Evolutionary conservation across 2,797 vertebrate genomes (phyloP).

Genomic region (Neosilurus mollespiculum): DNA sequence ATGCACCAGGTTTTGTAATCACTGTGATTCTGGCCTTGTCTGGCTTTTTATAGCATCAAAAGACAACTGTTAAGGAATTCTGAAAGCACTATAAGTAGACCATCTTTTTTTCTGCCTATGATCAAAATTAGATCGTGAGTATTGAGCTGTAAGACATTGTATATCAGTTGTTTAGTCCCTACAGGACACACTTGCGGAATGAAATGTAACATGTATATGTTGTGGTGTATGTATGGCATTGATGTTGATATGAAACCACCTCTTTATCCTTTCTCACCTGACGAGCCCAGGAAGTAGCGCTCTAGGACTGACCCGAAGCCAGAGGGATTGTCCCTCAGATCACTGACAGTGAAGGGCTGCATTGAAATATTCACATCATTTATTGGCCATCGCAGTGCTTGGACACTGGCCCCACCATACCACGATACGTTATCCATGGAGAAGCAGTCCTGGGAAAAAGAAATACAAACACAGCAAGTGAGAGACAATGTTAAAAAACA

Average conservation of each 20-base stretch:
- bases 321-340: slow-evolving; percentile 72
- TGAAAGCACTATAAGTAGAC: slow-evolving; percentile 62
- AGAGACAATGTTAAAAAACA: not conserved
- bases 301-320: slow-evolving; percentile 85
- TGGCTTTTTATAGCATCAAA: slow-evolving; percentile 71
- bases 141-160: not conserved
- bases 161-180: not conserved
- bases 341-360: slow-evolving; percentile 79
- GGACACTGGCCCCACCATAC: slow-evolving; percentile 83
- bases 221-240: not conserved
- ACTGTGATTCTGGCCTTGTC: slow-evolving; percentile 58
- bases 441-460: slow-evolving; percentile 81
- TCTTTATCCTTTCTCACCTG: slow-evolving; percentile 70
- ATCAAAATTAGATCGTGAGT: slow-evolving; percentile 15
- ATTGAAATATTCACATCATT: slow-evolving; percentile 75
- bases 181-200: not conserved
- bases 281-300: slow-evolving; percentile 86
- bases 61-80: slow-evolving; percentile 67
- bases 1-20: slow-evolving; percentile 68
- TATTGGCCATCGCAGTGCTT: slow-evolving; percentile 83
- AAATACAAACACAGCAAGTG: not conserved
- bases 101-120: slow-evolving; percentile 67
- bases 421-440: slow-evolving; percentile 89
- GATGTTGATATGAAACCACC: not conserved
- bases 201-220: not conserved